phyloP scores from a whole-genome alignment of 2,888 invertebrate genomes.

The Melieria picta region DNA sequence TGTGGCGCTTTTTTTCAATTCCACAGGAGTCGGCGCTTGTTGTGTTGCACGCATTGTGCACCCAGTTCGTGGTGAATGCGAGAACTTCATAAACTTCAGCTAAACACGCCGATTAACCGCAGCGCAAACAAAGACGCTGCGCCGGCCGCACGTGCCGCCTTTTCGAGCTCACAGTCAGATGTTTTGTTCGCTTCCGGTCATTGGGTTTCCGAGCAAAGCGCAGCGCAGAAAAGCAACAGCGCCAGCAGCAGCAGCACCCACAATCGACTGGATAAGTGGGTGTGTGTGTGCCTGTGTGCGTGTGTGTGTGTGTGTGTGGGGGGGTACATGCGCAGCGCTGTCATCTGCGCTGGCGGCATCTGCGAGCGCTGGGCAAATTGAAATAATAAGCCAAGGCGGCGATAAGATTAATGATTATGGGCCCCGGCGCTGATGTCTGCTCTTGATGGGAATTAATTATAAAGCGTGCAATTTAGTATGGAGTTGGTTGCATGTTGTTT shows the following conservation, averaged over 20 bases:
- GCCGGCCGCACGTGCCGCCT: constrained; percentile 24
- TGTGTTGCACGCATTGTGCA: too few species aligned
- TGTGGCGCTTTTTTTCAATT: not conserved
- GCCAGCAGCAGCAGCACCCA: constrained; percentile 23
- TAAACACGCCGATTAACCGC: constrained; percentile 31
- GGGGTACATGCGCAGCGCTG: too few species aligned
- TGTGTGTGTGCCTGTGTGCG: too few species aligned
- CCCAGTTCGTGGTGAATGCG: not conserved
- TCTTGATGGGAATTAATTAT: constrained; percentile 65
- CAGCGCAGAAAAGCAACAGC: constrained; percentile 13
- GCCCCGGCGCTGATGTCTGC: constrained; percentile 56
- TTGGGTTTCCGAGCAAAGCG: constrained; percentile 48
- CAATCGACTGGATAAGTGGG: constrained; percentile 18
- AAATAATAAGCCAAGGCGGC: constrained; percentile 66
- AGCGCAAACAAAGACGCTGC: constrained; percentile 9
- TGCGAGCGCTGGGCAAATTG: constrained; percentile 50
- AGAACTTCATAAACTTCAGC: constrained; percentile 23
- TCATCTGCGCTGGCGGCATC: not conserved
- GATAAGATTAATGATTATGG: constrained; percentile 67
- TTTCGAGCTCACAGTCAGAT: constrained; percentile 19
- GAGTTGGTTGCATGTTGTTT: constrained; percentile 28
- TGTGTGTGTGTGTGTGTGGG: too few species aligned
- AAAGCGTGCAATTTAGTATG: constrained; percentile 63
- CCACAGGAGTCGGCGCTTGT: not conserved
- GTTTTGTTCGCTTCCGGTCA: constrained; percentile 58